Base-by-base conservation (phyloP, 2,888 invertebrate species). In the Rhagium mordax region DNA sequence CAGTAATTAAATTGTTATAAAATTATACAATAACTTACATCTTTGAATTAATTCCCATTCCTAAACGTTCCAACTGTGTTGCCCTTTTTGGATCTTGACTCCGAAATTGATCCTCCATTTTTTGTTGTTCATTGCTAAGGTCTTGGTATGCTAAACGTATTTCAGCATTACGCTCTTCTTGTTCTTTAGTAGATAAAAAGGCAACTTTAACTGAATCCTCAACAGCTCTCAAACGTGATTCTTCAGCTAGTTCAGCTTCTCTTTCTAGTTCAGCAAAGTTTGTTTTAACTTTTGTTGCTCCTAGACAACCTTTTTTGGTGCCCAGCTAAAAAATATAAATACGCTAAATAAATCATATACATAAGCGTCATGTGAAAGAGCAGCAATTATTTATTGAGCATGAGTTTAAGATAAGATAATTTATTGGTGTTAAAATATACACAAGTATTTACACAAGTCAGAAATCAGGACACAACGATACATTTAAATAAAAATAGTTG, bases 231-330 rank as follows among this genome's bases (percentile, higher is more conserved):
- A 84, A 67, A 24, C 83, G 83, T 13, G 93, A 91, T 86, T 95
- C 94, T 88, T 97, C 96, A 2, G 94, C 93, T 87, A 95, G 91
- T 82, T 94, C 94, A 5, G 98, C 98, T 84, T 96, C 95, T 78
- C 94, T 93, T 88, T 99, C 98, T 74, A 99, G 93, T 85, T 98
- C 98, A 16, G 95, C 96, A 87, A 99, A 99, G 89, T 98, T 97
- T 3, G 97, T 93, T 83, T 95, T 95, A 24, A 99, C 97, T 87
- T 96, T 96, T 64, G 97, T 98, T 15, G 99, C 99, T 62, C 99
- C 99, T 67, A 99, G 89, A 24, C 24, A 24, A 47, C 95, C 93
- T 86, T 96, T 98, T 78, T 96, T 96, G 0, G 92, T 93, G 13
- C 97, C 97, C 82, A 96, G 85, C 96, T 96, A 80, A 21, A 71